Percentiles rank a stretch among this genome's conserved stretches.
phyloP scores from a whole-genome alignment of 2,113 vertebrate species.

The Puntigrus tetrazona region DNA sequence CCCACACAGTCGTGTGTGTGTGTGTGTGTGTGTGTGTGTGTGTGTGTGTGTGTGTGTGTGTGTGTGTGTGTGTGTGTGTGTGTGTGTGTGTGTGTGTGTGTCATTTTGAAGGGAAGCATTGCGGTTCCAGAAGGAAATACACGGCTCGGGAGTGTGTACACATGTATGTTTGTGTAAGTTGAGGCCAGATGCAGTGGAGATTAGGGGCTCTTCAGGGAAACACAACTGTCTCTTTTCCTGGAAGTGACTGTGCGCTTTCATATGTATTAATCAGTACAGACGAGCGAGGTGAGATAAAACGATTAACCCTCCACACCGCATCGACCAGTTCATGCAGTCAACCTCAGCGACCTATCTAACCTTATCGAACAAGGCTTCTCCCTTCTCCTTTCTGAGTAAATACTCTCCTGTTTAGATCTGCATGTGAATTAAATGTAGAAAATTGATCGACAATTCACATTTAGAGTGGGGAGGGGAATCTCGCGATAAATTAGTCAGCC shows the following conservation, averaged over 20 bases:
- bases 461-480: background rate
- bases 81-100: background rate
- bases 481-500: background rate
- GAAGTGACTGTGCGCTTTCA: slow-evolving; percentile 79
- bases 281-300: slow-evolving; percentile 53
- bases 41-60: background rate
- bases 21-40: background rate
- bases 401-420: background rate
- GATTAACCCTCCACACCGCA: background rate
- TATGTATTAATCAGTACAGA: slow-evolving; percentile 79
- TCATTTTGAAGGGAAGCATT: background rate
- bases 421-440: background rate
- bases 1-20: background rate
- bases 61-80: background rate
- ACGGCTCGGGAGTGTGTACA: slow-evolving; percentile 8
- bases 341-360: background rate
- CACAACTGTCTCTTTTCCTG: slow-evolving; percentile 79
- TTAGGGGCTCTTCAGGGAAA: slow-evolving; percentile 76
- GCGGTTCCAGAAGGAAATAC: background rate
- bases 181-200: slow-evolving; percentile 44
- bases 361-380: background rate
- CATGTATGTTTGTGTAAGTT: background rate
- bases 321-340: background rate
- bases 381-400: background rate
- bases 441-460: background rate